Evolutionary conservation across 2,888 invertebrate species (phyloP), one percentile per base, ranked within the genome.

Genomic region (Acleris cristana): DNA sequence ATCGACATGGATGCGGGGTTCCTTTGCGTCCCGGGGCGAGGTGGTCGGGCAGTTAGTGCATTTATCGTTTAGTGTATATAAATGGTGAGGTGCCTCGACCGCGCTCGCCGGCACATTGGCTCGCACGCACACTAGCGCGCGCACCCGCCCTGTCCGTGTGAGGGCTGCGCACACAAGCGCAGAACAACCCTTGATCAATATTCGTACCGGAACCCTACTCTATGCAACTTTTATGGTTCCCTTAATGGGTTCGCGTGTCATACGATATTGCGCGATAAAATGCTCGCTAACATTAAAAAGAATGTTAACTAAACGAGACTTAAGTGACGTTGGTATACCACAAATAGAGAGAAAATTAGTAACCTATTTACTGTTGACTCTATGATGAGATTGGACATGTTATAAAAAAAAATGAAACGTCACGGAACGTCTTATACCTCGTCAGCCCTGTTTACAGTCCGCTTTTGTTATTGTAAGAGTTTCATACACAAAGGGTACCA

Each of bases 141-240:
- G 64, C 66, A 73, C 77, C 78, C 73, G 70, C 74, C 73, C 71
- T 71, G 71, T 71, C 57, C 26, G 60, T 72, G 70, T 64, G 72
- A 71, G 75, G 77, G 79, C 80, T 74, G 75, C 78, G 78, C 84
- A 83, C 85, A 84, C 83, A 79, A 79, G 80, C 84, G 80, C 84
- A 78, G 74, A 69, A 67, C 83, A 73, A 82, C 87, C 90, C 87
- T 80, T 84, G 84, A 91, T 91, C 92, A 88, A 91, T 91, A 91
- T 86, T 87, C 85, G 82, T 81, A 79, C 80, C 82, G 82, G 77
- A 85, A 82, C 80, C 78, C 76, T 67, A 79, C 78, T 80, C 80
- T 80, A 78, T 87, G 84, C 82, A 85, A 87, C 79, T 82, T 85
- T 82, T 80, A 84, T 83, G 76, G 75, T 73, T 76, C 76, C 72